These are phyloP conservation scores for Marmota monax DNA, from an alignment of 2,113 vertebrate species.

Conservation along the genomic window DNA sequence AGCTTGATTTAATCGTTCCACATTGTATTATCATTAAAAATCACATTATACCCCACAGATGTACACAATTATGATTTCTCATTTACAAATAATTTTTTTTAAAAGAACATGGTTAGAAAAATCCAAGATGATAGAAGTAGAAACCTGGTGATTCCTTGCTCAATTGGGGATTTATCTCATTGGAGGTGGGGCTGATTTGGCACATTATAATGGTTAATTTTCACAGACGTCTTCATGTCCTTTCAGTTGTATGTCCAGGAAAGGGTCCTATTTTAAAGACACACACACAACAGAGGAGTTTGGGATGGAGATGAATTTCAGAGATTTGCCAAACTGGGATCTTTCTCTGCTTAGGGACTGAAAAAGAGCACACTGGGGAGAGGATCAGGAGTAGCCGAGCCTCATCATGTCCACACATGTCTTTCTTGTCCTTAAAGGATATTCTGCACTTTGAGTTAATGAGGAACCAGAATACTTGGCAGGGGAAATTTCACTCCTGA, in stretches of 20 bases:
- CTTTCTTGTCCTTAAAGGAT: not conserved
- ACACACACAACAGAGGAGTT: not conserved
- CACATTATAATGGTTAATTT: conserved; percentile 5
- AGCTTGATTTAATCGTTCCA: not conserved
- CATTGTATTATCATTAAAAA: not conserved
- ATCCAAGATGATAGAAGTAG: not conserved
- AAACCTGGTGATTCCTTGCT: not conserved
- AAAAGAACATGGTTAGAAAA: not conserved
- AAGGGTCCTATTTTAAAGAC: not conserved
- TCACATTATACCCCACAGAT: not conserved
- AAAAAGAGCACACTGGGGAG: not conserved
- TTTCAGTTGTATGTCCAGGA: not conserved
- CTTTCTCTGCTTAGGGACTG: not conserved
- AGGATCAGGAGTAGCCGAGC: not conserved
- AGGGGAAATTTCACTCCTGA: conserved; percentile 48
- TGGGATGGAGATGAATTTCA: not conserved
- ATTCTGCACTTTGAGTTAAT: conserved; percentile 14
- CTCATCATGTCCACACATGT: rapidly evolving
- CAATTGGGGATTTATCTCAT: not conserved
- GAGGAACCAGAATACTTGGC: not conserved
- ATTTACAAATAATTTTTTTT: not conserved
- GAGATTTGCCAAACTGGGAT: not conserved
- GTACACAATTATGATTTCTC: not conserved
- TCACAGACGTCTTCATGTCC: not conserved
- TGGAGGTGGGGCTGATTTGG: not conserved